Evolutionary conservation across 1,140 invertebrate species (phyloP).

Genomic region (Neuroterus valhalla): DNA sequence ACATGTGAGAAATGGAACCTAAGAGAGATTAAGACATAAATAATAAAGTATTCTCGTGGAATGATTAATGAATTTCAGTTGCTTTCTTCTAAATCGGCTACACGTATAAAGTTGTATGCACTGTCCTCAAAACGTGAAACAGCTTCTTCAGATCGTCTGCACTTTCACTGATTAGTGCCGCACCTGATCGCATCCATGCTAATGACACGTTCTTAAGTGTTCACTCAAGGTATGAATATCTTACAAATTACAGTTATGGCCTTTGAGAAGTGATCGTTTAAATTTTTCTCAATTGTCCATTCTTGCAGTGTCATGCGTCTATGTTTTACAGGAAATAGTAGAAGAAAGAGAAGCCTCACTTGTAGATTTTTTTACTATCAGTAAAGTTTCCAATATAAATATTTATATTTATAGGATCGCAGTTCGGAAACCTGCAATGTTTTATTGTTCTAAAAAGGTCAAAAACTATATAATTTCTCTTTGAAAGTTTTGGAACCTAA

Average conservation of each 20-base stretch:
- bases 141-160: constrained; percentile 48
- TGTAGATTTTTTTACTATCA: constrained; percentile 30
- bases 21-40: constrained; percentile 17
- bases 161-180: constrained; percentile 67
- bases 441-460: no score
- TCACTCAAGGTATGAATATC: constrained; percentile 28
- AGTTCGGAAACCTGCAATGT: no score
- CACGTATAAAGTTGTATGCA: constrained; percentile 35
- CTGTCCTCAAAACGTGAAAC: constrained; percentile 34
- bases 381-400: no score
- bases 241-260: constrained; percentile 31
- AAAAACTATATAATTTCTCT: no score
- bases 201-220: constrained; percentile 35
- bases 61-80: constrained; percentile 39
- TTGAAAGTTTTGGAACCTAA: no score
- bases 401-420: no score
- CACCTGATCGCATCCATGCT: constrained; percentile 47
- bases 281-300: neutral
- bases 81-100: constrained; percentile 44
- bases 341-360: constrained; percentile 11
- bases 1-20: constrained; percentile 16
- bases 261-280: neutral
- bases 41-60: constrained; percentile 15
- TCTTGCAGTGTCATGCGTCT: neutral
- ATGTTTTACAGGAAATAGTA: constrained; percentile 6